These are phyloP conservation scores for Aurelia aurita DNA, from an alignment of 30 jellyfish, hydroid and myxozoan genomes.

Conservation along the genomic window DNA sequence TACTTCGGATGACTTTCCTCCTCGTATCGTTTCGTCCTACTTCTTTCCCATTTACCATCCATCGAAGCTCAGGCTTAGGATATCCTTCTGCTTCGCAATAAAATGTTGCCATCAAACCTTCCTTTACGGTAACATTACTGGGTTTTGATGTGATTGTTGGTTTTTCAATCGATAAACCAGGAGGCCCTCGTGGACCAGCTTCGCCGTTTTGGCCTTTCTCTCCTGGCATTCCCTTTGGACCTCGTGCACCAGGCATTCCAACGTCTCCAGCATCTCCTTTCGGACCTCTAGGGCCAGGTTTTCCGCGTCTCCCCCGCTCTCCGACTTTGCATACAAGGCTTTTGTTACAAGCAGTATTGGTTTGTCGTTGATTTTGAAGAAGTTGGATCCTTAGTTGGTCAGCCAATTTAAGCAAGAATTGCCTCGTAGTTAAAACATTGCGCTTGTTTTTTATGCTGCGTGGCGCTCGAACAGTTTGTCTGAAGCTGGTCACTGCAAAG, in stretches of 20 bases:
- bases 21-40: background rate
- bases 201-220: conserved; percentile 53
- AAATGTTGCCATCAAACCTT: conserved; percentile 37
- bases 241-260: background rate
- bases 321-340: conserved; percentile 8
- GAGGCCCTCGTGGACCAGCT: conserved; percentile 62
- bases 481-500: too few relatives aligned
- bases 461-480: too few relatives aligned
- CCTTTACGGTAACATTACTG: conserved; percentile 19
- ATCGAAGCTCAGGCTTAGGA: conserved; percentile 41
- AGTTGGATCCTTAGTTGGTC: too few relatives aligned
- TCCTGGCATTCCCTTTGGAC: background rate
- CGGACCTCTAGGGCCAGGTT: conserved; percentile 39
- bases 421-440: too few relatives aligned
- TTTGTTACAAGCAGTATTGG: background rate
- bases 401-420: too few relatives aligned
- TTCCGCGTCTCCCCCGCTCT: conserved; percentile 23
- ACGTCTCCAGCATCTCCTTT: conserved; percentile 38
- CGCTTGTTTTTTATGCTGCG: too few relatives aligned
- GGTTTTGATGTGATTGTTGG: conserved; percentile 32
- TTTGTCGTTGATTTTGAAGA: too few relatives aligned
- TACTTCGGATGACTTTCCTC: background rate
- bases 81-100: conserved; percentile 46
- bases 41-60: conserved; percentile 29
- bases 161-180: conserved; percentile 54